Conservation (phyloP, 2,113 vertebrate species). For the Corythaeola cristata region DNA sequence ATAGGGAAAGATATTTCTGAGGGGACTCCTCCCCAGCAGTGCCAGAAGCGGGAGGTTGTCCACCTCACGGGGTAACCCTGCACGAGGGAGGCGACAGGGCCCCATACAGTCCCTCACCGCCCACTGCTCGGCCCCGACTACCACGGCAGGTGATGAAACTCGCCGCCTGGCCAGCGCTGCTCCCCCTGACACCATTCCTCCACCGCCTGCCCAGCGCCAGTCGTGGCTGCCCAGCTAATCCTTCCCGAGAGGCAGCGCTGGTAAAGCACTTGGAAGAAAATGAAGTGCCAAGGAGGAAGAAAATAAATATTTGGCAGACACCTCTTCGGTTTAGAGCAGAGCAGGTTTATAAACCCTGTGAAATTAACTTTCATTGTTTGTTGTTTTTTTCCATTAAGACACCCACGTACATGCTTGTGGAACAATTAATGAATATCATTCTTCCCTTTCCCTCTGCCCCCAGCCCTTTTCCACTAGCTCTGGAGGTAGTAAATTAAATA, state of each 20-base stretch:
- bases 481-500: slow-evolving; percentile 17
- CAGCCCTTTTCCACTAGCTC: slow-evolving; percentile 24
- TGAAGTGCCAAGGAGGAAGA: background rate
- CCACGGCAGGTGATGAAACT: background rate
- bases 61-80: background rate
- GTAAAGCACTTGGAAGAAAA: background rate
- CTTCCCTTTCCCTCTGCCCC: background rate
- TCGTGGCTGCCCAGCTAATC: background rate
- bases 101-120: background rate
- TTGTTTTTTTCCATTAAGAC: background rate
- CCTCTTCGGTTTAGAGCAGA: background rate
- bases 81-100: background rate
- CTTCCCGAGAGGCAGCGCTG: rapidly evolving
- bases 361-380: background rate
- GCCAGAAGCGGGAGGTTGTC: background rate
- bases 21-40: background rate
- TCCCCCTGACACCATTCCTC: rapidly evolving
- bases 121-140: background rate
- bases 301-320: background rate
- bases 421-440: background rate
- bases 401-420: background rate
- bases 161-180: rapidly evolving
- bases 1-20: background rate
- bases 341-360: background rate
- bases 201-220: rapidly evolving